Percentiles rank a stretch among this genome's conserved stretches.
Conservation (phyloP, 2,888 invertebrate genomes). For the Drosophila pullipes region DNA sequence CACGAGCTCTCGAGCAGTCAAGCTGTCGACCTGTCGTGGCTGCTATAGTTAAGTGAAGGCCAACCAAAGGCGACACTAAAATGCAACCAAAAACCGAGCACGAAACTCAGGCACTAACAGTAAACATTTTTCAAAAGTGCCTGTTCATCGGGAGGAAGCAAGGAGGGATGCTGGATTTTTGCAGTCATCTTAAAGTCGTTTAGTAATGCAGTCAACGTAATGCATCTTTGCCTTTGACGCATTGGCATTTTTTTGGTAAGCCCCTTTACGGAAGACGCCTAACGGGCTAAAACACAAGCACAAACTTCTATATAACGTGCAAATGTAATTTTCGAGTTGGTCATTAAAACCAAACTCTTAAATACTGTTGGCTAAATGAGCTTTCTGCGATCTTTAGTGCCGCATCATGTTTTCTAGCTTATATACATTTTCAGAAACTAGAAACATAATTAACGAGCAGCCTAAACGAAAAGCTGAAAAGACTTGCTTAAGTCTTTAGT, state of each 20-base stretch:
- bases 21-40: constrained; percentile 27
- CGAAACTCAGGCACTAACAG: constrained; percentile 23
- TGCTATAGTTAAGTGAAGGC: constrained; percentile 77
- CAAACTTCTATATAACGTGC: constrained; percentile 18
- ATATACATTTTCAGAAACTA: not conserved
- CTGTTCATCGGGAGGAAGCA: not conserved
- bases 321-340: constrained; percentile 26
- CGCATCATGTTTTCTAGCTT: constrained; percentile 16
- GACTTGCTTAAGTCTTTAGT: not conserved
- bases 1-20: constrained; percentile 69
- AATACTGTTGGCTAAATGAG: constrained; percentile 31
- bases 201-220: constrained; percentile 72
- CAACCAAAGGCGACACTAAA: constrained; percentile 76
- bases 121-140: constrained; percentile 64
- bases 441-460: not conserved
- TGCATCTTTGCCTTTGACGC: constrained; percentile 67
- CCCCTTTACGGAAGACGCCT: not conserved
- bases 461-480: not conserved
- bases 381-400: constrained; percentile 21
- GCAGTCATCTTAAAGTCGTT: constrained; percentile 64
- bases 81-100: constrained; percentile 56
- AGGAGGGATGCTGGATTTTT: not conserved
- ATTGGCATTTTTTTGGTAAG: constrained; percentile 42
- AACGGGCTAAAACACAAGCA: constrained; percentile 11
- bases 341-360: not conserved